Evolutionary conservation across 2,888 invertebrate species (phyloP).

Genomic region (Dichetophora obliterata): DNA sequence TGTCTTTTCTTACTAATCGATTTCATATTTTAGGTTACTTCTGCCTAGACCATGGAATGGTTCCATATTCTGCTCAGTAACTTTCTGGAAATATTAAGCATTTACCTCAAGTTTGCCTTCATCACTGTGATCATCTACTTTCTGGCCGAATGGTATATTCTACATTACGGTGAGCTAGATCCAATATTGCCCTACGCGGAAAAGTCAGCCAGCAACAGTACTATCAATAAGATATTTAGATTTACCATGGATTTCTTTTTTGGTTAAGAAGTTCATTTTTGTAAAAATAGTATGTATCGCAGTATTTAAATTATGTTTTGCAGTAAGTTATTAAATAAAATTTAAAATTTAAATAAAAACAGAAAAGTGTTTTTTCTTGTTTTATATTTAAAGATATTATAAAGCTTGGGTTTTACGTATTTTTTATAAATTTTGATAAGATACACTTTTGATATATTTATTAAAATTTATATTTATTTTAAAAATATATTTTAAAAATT

Average conservation of each 20-base stretch:
- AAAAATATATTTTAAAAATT: no score
- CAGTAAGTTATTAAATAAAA: background rate
- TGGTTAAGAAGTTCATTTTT: background rate
- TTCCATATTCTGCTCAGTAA: constrained; percentile 51
- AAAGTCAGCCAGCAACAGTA: constrained; percentile 55
- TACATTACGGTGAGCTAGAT: constrained; percentile 58
- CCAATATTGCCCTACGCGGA: constrained; percentile 8
- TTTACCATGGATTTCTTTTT: constrained; percentile 58
- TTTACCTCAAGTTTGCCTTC: constrained; percentile 65
- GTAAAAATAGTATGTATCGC: background rate
- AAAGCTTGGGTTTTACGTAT: no score
- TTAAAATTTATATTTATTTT: no score
- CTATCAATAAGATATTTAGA: constrained; percentile 54
- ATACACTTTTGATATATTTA: no score
- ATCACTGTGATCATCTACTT: constrained; percentile 62
- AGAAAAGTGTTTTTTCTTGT: background rate
- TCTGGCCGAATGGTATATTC: constrained; percentile 64
- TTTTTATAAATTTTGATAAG: no score
- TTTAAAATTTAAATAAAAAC: background rate
- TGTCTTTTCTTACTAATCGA: background rate
- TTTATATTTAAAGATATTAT: no score
- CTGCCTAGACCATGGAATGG: constrained; percentile 48
- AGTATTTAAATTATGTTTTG: no score
- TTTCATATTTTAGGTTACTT: no score
- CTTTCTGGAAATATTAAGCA: constrained; percentile 59